Evolutionary conservation across 2,888 invertebrate genomes (phyloP).

Genomic region (Pseudeuparius sepicola): DNA sequence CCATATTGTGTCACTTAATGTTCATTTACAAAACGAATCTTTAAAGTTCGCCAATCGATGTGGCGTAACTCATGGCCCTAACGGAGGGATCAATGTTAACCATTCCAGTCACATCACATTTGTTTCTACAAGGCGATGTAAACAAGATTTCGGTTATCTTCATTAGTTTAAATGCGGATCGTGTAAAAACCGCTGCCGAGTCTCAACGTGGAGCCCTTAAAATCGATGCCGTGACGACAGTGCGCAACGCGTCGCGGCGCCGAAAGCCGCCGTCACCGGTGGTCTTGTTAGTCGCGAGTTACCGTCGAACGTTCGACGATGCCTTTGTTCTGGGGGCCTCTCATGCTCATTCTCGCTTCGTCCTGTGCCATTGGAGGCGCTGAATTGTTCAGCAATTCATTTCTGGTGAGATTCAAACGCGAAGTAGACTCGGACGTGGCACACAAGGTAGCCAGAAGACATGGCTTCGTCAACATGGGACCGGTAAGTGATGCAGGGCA

Average conservation of each 20-base stretch:
- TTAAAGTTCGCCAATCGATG: too few relatives aligned
- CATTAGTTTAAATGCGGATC: constrained; percentile 4
- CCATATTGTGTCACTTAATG: too few relatives aligned
- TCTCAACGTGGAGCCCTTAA: constrained; percentile 1
- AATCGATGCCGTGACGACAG: constrained; percentile 14
- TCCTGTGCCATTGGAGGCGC: constrained; percentile 27
- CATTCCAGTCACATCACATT: too few relatives aligned
- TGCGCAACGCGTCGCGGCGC: constrained; percentile 18
- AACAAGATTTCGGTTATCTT: too few relatives aligned
- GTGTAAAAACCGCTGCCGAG: constrained; percentile 5
- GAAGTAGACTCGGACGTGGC: constrained; percentile 69
- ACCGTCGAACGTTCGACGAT: constrained; percentile 30
- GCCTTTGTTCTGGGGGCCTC: constrained; percentile 34
- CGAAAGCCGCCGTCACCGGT: too few relatives aligned
- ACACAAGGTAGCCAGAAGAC: constrained; percentile 69
- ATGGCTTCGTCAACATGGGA: constrained; percentile 91
- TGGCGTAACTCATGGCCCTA: too few relatives aligned
- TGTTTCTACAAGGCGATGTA: too few relatives aligned
- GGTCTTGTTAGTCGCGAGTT: constrained; percentile 23
- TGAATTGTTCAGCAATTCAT: constrained; percentile 85
- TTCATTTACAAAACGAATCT: too few relatives aligned
- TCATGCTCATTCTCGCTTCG: constrained; percentile 26
- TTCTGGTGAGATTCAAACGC: constrained; percentile 80
- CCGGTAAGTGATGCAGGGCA: constrained; percentile 60
- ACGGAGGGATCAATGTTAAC: too few relatives aligned